Evolutionary conservation across 2,113 vertebrate species (phyloP).

Genomic region (Rhinolophus ferrumequinum): DNA sequence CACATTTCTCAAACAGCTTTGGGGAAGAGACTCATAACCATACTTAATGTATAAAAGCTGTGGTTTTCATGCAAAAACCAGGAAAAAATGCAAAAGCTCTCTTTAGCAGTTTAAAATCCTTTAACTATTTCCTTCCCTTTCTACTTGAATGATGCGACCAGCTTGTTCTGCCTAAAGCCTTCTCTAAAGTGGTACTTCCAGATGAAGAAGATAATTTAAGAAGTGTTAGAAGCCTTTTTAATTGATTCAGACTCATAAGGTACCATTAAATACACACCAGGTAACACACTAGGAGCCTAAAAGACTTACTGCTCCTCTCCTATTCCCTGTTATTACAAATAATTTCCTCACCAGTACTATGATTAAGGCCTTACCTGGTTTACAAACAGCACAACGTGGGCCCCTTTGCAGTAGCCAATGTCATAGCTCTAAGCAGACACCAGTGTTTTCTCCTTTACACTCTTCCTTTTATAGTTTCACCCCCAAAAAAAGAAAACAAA

Average conservation of each 20-base stretch:
- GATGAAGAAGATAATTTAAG: constrained; percentile 8
- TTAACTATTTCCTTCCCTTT: constrained; percentile 68
- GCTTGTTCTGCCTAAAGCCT: background rate
- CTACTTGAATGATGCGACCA: background rate
- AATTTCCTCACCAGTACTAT: background rate
- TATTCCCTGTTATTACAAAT: background rate
- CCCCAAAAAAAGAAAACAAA: constrained; percentile 35
- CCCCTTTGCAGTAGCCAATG: background rate
- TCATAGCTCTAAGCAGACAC: background rate
- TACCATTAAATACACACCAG: background rate
- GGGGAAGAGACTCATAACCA: constrained; percentile 64
- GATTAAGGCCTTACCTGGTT: background rate
- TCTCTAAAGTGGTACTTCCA: background rate
- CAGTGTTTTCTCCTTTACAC: background rate
- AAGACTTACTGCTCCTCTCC: background rate
- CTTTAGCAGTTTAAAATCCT: constrained; percentile 46
- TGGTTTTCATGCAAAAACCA: constrained; percentile 64
- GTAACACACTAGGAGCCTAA: background rate
- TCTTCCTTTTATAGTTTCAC: constrained; percentile 15
- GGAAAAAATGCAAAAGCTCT: constrained; percentile 52
- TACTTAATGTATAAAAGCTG: constrained; percentile 74
- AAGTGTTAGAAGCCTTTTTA: background rate
- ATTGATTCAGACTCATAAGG: background rate
- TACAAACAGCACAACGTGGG: background rate
- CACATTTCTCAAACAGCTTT: constrained; percentile 58